Percentiles rank a stretch among this genome's conserved stretches.
Evolutionary conservation across 2,113 vertebrate genomes (phyloP).

Genomic region (Otus sunia): DNA sequence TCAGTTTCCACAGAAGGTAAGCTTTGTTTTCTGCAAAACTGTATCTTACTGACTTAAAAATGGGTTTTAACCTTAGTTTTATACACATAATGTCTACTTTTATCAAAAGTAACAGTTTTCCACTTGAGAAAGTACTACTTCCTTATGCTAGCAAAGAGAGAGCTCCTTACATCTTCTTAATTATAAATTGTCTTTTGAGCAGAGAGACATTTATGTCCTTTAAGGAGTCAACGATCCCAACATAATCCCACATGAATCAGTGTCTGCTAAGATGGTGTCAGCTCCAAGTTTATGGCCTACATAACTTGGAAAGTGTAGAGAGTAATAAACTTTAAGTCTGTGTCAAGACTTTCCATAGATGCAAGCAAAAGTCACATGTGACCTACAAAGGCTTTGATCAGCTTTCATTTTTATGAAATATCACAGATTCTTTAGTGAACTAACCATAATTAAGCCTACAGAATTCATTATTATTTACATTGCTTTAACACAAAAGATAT

Average conservation of each 20-base stretch:
- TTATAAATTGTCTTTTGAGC: background rate
- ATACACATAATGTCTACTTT: accelerated
- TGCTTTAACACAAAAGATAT: background rate
- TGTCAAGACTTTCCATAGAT: background rate
- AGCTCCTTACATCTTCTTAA: background rate
- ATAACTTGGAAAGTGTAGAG: background rate
- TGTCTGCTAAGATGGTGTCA: background rate
- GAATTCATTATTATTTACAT: background rate
- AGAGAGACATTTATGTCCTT: background rate
- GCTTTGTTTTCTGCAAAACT: background rate
- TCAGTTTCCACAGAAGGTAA: background rate
- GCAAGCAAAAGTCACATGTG: background rate
- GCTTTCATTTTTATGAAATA: background rate
- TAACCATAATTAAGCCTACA: background rate
- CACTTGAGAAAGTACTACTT: background rate
- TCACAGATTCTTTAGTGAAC: background rate
- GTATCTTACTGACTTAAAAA: background rate
- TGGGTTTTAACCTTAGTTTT: background rate
- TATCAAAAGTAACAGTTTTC: background rate
- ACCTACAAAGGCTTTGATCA: background rate
- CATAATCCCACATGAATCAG: background rate
- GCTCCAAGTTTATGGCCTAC: background rate
- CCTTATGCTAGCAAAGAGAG: background rate
- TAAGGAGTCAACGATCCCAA: background rate
- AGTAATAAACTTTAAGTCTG: background rate